Evolutionary conservation across 2,888 invertebrate species (phyloP).

Genomic region (Drosophila birchii): DNA sequence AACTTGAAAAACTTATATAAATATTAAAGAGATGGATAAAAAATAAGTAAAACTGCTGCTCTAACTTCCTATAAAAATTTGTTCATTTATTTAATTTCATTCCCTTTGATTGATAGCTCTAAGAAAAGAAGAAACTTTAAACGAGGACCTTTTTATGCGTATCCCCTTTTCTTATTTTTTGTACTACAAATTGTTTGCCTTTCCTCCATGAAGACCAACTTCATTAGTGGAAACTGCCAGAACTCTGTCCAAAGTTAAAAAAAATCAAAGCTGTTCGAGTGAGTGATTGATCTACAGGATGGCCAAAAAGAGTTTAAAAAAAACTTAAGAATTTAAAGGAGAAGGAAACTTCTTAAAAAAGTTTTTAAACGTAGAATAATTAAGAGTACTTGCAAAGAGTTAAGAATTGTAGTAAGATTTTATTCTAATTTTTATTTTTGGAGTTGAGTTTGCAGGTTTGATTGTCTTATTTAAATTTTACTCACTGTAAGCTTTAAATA

Average conservation of each 20-base stretch:
- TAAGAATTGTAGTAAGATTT: not conserved
- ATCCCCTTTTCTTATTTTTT: not conserved
- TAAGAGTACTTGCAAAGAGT: not conserved
- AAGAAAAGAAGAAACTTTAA: not conserved
- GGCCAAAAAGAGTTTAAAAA: not conserved
- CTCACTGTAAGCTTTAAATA: not conserved
- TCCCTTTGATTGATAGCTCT: slow-evolving; percentile 23
- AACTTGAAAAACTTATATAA: too few relatives aligned
- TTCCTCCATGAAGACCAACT: slow-evolving; percentile 27
- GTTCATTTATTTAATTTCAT: not conserved
- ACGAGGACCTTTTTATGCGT: not conserved
- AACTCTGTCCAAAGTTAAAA: slow-evolving; percentile 25
- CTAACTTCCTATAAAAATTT: not conserved
- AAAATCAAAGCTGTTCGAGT: slow-evolving; percentile 40
- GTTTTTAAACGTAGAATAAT: not conserved
- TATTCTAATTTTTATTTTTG: too few relatives aligned
- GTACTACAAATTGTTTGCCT: slow-evolving; percentile 21
- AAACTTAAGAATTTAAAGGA: not conserved
- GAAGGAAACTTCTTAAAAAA: not conserved
- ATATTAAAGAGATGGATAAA: not conserved
- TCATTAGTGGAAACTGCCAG: slow-evolving; percentile 36
- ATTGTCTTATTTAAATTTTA: too few relatives aligned
- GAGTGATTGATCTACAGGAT: slow-evolving; percentile 39
- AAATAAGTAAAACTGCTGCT: slow-evolving; percentile 3
- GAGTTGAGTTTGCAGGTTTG: too few relatives aligned